Evolutionary conservation across 2,888 invertebrate genomes (phyloP).

Genomic region (Conchocele bisecta): DNA sequence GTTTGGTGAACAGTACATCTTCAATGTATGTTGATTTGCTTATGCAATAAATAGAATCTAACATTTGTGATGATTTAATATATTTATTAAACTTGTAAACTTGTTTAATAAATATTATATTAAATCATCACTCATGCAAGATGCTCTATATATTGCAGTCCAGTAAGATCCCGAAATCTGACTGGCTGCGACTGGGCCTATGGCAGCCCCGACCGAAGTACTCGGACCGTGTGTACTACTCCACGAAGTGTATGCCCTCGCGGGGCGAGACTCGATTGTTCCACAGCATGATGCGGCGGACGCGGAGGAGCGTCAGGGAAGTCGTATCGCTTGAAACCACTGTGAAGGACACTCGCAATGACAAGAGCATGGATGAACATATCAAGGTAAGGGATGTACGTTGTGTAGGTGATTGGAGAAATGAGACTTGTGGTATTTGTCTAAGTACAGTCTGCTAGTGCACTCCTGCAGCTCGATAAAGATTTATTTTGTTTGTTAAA

Average conservation of each 20-base stretch:
- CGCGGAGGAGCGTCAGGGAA: constrained; percentile 69
- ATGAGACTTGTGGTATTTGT: too few relatives aligned
- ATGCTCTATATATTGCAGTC: constrained; percentile 69
- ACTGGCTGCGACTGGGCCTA: constrained; percentile 79
- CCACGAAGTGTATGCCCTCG: constrained; percentile 75
- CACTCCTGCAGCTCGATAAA: too few relatives aligned
- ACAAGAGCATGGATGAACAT: constrained; percentile 77
- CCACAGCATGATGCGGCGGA: constrained; percentile 73
- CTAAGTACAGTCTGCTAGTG: background rate
- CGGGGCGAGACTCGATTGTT: constrained; percentile 75
- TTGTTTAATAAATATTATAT: too few relatives aligned
- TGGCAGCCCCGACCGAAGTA: constrained; percentile 78
- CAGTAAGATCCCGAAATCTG: constrained; percentile 75
- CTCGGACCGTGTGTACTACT: constrained; percentile 77
- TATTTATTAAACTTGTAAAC: too few relatives aligned
- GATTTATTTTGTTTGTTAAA: too few relatives aligned
- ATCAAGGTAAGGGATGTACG: constrained; percentile 69
- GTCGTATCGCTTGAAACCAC: constrained; percentile 71
- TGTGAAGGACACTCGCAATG: constrained; percentile 73
- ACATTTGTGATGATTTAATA: too few relatives aligned
- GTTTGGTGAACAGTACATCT: too few relatives aligned
- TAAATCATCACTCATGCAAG: too few relatives aligned
- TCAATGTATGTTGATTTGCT: too few relatives aligned
- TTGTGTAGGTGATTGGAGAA: background rate
- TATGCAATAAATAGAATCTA: too few relatives aligned